Base-by-base conservation (phyloP, 2,888 invertebrate species). In the Trypoxylon attenuatum region DNA sequence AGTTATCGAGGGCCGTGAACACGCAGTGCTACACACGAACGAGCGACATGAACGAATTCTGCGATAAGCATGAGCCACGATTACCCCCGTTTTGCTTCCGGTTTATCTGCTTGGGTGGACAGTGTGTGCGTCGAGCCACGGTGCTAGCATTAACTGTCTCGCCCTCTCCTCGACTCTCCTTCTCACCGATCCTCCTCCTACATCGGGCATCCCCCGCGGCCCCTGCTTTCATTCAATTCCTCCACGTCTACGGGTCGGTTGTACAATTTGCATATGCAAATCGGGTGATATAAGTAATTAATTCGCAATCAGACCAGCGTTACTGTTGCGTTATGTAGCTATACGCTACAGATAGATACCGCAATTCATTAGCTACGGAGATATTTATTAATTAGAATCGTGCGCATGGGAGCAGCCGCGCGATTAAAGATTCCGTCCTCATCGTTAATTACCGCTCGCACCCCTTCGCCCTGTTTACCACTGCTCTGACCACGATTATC, bases 281-380 rank as follows among this genome's bases (percentile, higher is more conserved):
- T 85, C 33, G 58, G 21, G 22, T 73, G 83, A 84, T 86, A 86
- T 80, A 85, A 85, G 83, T 85, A 86, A 86, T 86, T 86, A 85
- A 85, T 85, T 86, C 78, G 82, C 82, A 83, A 84, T 85, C 83
- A 83, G 80, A 74, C 57, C 65, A 68, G 72, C 73, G 78, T 80
- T 81, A 81, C 78, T 76, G 71, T 76, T 69, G 75, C 71, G 75
- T 77, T 78, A 76, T 76, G 68, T 58, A 33, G 10, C 33, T 8
- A n/a, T n/a, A n/a, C 5, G 67, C 70, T 63, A n/a, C 21, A 74
- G 78, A 79, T 79, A 79, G 81, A 78, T 81, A 81, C 57, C 43
- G 49, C 84, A 80, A 84, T 85, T 85, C 84, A 84, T 85, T 85
- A 85, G 79, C 66, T 54, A 49, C 29, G 58, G 60, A 57, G 74